Conservation (phyloP, 2,888 invertebrate genomes). For the Crepidodera aurea region DNA sequence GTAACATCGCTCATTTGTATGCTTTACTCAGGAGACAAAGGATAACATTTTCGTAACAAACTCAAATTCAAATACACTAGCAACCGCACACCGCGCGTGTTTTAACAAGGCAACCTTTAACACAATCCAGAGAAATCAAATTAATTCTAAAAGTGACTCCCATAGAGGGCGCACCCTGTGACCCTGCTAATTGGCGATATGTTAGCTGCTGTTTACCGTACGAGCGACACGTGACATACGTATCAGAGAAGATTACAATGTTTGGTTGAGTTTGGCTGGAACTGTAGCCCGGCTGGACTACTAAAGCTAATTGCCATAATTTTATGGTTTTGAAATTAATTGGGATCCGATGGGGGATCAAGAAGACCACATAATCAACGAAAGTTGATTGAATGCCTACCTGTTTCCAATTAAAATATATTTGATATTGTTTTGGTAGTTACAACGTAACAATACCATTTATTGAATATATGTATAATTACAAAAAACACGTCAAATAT, state of each 20-base stretch:
- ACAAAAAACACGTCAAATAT: too few relatives aligned
- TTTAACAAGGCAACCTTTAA: neutral
- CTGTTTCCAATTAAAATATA: neutral
- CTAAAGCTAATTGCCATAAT: constrained; percentile 36
- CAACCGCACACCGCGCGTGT: neutral
- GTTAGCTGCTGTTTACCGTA: constrained; percentile 34
- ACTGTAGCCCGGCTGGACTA: constrained; percentile 4
- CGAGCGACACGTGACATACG: constrained; percentile 31
- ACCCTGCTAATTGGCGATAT: constrained; percentile 30
- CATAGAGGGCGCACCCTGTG: neutral
- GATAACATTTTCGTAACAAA: neutral
- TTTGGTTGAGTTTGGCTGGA: constrained; percentile 28
- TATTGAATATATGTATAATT: too few relatives aligned
- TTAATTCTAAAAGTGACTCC: constrained; percentile 9
- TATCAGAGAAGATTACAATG: constrained; percentile 30
- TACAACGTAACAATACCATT: too few relatives aligned
- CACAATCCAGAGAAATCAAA: constrained; percentile 2
- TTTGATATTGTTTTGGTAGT: too few relatives aligned
- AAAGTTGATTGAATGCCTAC: neutral
- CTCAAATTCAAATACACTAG: neutral
- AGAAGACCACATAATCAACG: constrained; percentile 25
- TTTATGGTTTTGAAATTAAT: constrained; percentile 35
- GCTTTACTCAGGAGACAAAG: too few relatives aligned
- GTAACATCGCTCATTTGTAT: too few relatives aligned
- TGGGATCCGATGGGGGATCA: constrained; percentile 15